Evolutionary conservation across 2,797 vertebrate genomes (phyloP).

Genomic region (Todus mexicanus): DNA sequence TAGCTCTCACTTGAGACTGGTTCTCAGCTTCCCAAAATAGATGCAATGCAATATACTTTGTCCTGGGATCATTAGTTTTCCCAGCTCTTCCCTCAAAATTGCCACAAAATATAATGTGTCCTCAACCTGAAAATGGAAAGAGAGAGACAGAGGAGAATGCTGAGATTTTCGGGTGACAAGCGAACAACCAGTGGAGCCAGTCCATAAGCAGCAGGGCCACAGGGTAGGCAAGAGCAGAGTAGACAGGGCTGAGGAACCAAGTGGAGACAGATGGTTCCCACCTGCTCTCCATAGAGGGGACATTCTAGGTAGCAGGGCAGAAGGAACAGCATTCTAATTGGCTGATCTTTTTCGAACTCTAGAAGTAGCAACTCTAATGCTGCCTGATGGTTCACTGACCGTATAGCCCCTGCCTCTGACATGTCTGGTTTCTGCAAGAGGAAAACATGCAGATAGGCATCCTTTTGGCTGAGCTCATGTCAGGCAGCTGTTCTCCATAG

Average conservation of each 20-base stretch:
- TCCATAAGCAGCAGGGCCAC: not conserved
- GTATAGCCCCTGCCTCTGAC: not conserved
- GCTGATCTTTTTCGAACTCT: not conserved
- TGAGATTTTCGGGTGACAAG: not conserved
- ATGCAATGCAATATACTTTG: not conserved
- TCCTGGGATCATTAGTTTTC: not conserved
- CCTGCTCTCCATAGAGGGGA: rapidly evolving
- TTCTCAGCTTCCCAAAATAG: not conserved
- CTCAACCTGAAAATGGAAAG: not conserved
- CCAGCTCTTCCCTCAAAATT: not conserved
- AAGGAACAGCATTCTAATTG: not conserved
- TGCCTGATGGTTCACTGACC: not conserved
- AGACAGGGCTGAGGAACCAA: not conserved
- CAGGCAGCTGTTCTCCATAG: not conserved
- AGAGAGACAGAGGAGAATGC: not conserved
- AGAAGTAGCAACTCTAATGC: not conserved
- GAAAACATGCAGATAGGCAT: not conserved
- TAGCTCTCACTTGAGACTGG: not conserved
- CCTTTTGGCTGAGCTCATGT: not conserved
- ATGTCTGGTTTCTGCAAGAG: not conserved
- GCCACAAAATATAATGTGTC: not conserved
- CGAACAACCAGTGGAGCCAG: not conserved
- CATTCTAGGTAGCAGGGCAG: not conserved
- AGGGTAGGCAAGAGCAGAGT: not conserved
- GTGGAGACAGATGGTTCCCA: not conserved